These are phyloP conservation scores for Eulithis testata DNA, from an alignment of 2,888 invertebrate species.

Conservation along the genomic window DNA sequence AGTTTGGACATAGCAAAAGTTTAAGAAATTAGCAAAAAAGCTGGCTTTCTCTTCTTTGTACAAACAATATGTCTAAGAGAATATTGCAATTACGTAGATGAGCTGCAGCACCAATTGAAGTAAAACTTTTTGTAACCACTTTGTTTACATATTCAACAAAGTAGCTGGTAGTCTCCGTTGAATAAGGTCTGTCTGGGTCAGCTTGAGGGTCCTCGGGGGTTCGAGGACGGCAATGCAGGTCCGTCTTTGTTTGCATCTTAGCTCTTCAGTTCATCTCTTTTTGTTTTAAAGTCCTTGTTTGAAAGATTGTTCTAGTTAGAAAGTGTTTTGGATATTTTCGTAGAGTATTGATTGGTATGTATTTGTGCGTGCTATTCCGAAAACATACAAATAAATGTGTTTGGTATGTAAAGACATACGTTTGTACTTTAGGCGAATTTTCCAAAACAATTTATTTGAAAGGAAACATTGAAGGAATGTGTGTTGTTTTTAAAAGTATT, in stretches of 20 bases:
- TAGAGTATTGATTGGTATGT: background rate
- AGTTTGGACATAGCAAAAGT: no score
- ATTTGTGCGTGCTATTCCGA: no score
- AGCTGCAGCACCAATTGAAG: conserved; percentile 32
- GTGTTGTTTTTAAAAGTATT: no score
- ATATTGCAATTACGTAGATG: conserved; percentile 41
- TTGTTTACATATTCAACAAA: conserved; percentile 37
- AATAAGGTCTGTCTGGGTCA: conserved; percentile 22
- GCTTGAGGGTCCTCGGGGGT: conserved; percentile 23
- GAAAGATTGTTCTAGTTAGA: background rate
- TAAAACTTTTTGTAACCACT: conserved; percentile 35
- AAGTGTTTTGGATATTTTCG: background rate
- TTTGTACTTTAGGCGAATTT: no score
- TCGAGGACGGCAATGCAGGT: conserved; percentile 14
- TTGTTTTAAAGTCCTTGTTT: conserved; percentile 6
- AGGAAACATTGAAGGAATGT: no score
- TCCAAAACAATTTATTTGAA: no score
- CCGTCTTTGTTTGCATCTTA: conserved; percentile 30
- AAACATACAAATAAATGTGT: no score
- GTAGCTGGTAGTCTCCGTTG: conserved; percentile 27
- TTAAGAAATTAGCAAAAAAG: conserved; percentile 11
- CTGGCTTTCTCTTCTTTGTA: conserved; percentile 4
- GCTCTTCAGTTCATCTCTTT: conserved; percentile 5
- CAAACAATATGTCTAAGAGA: conserved; percentile 29
- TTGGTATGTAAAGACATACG: no score